A percentile compares a stretch with the other conserved stretches of the same genome.
These are phyloP conservation scores for Dusona sp. DNA, from an alignment of 2,888 invertebrate species.

Conservation along the genomic window DNA sequence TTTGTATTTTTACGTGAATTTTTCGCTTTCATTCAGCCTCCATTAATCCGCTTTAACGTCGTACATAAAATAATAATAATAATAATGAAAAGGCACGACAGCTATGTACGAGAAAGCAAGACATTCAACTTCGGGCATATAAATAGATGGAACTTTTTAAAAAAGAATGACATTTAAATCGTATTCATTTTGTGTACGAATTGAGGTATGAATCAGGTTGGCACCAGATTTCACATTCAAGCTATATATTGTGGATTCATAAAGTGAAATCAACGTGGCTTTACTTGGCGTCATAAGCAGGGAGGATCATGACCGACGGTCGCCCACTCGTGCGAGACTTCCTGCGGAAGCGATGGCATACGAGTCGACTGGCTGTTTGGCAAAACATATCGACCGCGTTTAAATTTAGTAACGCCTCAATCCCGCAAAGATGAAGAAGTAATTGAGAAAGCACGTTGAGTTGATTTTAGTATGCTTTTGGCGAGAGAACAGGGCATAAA, in stretches of 20 bases:
- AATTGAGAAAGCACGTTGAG: constrained; percentile 30
- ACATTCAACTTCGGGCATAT: background rate
- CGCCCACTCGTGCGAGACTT: constrained; percentile 35
- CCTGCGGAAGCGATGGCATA: constrained; percentile 48
- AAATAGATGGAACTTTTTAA: background rate
- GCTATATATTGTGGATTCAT: background rate
- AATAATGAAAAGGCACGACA: background rate
- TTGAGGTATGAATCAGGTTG: background rate
- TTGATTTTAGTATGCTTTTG: constrained; percentile 11
- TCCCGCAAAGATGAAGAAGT: constrained; percentile 16
- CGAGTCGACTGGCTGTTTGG: constrained; percentile 16
- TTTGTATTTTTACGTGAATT: background rate
- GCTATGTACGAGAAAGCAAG: background rate
- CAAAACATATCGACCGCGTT: background rate
- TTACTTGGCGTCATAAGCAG: background rate
- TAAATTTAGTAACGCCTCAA: background rate
- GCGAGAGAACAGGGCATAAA: constrained; percentile 8
- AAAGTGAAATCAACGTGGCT: background rate
- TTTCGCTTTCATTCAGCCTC: background rate
- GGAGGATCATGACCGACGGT: constrained; percentile 7
- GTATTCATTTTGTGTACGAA: background rate
- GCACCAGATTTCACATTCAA: constrained; percentile 2
- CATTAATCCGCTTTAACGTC: background rate
- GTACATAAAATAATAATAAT: background rate
- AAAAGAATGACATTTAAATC: background rate